phyloP scores from a whole-genome alignment of 2,113 vertebrate species.

The Chloebia gouldiae region DNA sequence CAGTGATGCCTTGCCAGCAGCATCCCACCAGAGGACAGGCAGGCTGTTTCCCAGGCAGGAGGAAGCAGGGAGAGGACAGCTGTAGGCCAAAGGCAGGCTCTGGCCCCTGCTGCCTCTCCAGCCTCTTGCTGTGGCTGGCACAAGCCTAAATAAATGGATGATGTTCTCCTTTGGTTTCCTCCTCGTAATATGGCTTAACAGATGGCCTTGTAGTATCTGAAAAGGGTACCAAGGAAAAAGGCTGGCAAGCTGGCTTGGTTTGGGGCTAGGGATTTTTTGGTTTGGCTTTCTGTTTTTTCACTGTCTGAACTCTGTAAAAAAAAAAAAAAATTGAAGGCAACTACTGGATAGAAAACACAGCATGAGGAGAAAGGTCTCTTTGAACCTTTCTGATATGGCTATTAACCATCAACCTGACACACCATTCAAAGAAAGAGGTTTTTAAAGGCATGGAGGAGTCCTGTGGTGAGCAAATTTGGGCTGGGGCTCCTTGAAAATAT shows the following conservation, averaged over 20 bases:
- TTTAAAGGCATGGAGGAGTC: neutral
- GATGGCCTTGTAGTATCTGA: neutral
- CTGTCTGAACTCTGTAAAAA: neutral
- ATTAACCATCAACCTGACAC: neutral
- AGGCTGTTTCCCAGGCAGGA: neutral
- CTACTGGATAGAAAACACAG: conserved; percentile 28
- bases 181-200: neutral
- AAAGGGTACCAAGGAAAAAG: neutral
- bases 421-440: neutral
- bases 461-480: neutral
- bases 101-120: fast-evolving
- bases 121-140: neutral
- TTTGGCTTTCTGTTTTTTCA: neutral
- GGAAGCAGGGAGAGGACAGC: neutral
- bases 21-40: neutral
- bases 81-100: neutral
- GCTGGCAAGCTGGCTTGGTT: neutral
- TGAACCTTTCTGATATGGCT: conserved; percentile 50
- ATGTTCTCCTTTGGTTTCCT: neutral
- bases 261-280: neutral
- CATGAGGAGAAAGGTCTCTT: neutral
- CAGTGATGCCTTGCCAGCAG: neutral
- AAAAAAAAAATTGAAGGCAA: neutral
- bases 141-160: neutral
- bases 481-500: neutral